Evolutionary conservation across 1,140 invertebrate genomes (phyloP).

Genomic region (Anastrepha obliqua): DNA sequence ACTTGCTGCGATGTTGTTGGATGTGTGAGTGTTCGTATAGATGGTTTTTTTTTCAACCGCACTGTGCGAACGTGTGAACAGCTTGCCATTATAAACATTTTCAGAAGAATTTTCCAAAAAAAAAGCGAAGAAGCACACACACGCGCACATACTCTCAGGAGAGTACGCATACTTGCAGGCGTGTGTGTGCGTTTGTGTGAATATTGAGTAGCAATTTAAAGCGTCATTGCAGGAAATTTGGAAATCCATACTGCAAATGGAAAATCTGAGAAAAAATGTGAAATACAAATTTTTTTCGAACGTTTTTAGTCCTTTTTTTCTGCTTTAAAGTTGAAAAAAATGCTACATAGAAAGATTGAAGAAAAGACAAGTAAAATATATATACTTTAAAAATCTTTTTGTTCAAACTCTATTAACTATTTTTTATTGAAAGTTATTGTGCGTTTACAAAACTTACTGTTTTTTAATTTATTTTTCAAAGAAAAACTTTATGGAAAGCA

Average conservation of each 20-base stretch:
- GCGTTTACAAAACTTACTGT: neutral
- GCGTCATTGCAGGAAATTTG: no score
- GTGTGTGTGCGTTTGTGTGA: neutral
- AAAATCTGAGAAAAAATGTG: neutral
- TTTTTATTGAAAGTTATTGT: neutral
- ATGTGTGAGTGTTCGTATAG: neutral
- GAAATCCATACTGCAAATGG: neutral
- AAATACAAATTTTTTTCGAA: neutral
- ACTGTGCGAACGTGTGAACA: neutral
- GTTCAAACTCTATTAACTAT: neutral
- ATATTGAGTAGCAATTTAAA: neutral
- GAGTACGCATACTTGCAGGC: neutral
- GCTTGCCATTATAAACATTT: constrained; percentile 26
- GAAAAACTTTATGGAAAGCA: neutral
- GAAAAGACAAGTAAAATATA: neutral
- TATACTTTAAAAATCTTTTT: no score
- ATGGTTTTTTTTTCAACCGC: neutral
- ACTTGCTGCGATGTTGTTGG: neutral
- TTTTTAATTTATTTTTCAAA: neutral
- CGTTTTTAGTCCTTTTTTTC: neutral
- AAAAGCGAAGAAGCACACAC: neutral
- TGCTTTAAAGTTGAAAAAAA: no score
- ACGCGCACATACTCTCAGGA: neutral
- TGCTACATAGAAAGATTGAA: no score
- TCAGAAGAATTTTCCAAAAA: neutral